Base-by-base conservation (phyloP, 2,113 vertebrate species). In the Nothoprocta perdicaria region DNA sequence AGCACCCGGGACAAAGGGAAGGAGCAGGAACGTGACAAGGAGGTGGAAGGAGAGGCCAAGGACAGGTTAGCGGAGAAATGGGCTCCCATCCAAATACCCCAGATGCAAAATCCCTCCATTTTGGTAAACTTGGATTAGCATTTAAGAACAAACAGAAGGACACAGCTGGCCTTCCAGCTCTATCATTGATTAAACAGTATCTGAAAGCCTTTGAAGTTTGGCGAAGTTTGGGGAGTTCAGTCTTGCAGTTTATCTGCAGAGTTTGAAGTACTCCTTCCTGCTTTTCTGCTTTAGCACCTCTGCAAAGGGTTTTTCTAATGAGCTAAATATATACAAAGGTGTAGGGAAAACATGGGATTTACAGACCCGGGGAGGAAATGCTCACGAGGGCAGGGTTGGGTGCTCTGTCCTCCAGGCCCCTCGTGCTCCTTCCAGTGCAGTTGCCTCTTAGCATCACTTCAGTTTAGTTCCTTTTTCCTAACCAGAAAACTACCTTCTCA, bases 71-170 rank as follows among this genome's bases (percentile, higher is more conserved):
- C 65, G 53, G 91, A 81, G 82, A 60, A 79, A 41, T 8, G 69
- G 92, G 96, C 73, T 69, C 4, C 35, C 2, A 17, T 95, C 95
- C 95, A 96, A 92, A 91, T 16, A 75, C 0, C 81, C 91, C 94
- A 96, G 95, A 96, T 96, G 94, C 93, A 93, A 94, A 95, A 94
- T 92, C 87, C 92, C 83, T 89, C 43, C 0, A 89, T 96, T 95
- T 96, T 94, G 95, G 92, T 96, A 96, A 96, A 92, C 94, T 96
- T 96, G 96, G 94, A 96, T 96, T 95, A 96, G 91, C 89, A 91
- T 96, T 88, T 94, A 90, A 96, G 94, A 95, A 92, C 94, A 93
- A 95, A 95, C 95, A 96, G 94, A 94, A 80, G 93, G 95, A 80
- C 92, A 6, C 95, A 96, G 94, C 94, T 96, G 95, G 92, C 80